Evolutionary conservation across 2,888 invertebrate genomes (phyloP).

Genomic region (Horisme vitalbata): DNA sequence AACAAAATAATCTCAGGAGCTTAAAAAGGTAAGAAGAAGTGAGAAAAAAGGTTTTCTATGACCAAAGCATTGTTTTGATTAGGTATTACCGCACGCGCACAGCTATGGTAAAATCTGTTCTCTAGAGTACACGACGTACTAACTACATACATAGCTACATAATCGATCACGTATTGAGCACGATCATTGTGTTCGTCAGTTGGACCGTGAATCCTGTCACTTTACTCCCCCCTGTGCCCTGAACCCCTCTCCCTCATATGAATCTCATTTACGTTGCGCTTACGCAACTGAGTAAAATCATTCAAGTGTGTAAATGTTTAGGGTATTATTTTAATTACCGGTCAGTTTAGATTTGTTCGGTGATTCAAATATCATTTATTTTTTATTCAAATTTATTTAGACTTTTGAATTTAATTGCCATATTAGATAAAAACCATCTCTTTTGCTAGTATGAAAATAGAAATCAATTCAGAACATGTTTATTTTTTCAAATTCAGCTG

Average conservation of each 20-base stretch:
- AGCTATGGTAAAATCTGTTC: conserved; percentile 11
- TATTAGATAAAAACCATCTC: no score
- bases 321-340: conserved; percentile 17
- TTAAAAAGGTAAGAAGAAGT: no score
- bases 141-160: conserved; percentile 62
- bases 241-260: conserved; percentile 57
- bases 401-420: no score
- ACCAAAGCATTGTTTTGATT: no score
- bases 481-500: no score
- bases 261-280: conserved; percentile 77
- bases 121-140: conserved; percentile 29
- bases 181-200: conserved; percentile 77
- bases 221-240: conserved; percentile 48
- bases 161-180: conserved; percentile 80
- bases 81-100: no score
- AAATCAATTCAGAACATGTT: no score
- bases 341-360: conserved; percentile 15
- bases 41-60: no score
- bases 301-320: conserved; percentile 69
- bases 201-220: conserved; percentile 82
- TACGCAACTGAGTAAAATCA: conserved; percentile 75
- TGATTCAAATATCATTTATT: conserved; percentile 9
- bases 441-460: no score
- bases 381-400: no score
- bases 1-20: no score